These are phyloP conservation scores for Chaenodraco wilsoni DNA, from an alignment of 2,797 vertebrate species.

Conservation along the genomic window DNA sequence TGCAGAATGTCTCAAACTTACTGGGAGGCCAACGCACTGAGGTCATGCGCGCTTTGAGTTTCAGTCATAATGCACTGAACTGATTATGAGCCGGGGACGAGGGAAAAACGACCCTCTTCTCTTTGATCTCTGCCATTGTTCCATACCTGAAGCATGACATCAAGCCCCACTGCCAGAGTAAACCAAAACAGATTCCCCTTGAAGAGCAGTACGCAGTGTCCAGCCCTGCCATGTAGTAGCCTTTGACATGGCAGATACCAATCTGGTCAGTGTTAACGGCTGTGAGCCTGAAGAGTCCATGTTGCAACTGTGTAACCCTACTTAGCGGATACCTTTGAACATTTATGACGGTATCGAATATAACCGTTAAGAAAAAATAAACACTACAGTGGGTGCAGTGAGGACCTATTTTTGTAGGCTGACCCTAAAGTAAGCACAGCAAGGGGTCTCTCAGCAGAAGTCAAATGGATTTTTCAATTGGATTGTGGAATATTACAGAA, in stretches of 20 bases:
- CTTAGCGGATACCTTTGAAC: constrained; percentile 40
- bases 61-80: constrained; percentile 64
- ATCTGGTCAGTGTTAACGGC: constrained; percentile 65
- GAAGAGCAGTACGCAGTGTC: constrained; percentile 36
- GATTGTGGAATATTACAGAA: too few relatives aligned
- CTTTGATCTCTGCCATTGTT: constrained; percentile 79
- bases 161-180: constrained; percentile 69
- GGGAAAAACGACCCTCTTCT: constrained; percentile 42
- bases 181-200: constrained; percentile 77
- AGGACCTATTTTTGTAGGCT: too few relatives aligned
- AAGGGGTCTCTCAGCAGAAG: too few relatives aligned
- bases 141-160: constrained; percentile 83
- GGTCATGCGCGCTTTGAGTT: constrained; percentile 70
- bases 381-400: neutral
- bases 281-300: constrained; percentile 26
- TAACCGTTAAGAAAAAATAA: constrained; percentile 21
- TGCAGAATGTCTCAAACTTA: constrained; percentile 49
- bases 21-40: constrained; percentile 57
- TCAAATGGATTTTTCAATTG: too few relatives aligned
- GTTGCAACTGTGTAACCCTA: constrained; percentile 46
- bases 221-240: constrained; percentile 49
- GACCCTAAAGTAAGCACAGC: too few relatives aligned
- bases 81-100: constrained; percentile 70
- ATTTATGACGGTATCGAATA: constrained; percentile 55
- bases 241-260: constrained; percentile 70